Percentiles rank a stretch among this genome's conserved stretches.
phyloP scores from a whole-genome alignment of 2,113 vertebrate species.

The Stegastes partitus region DNA sequence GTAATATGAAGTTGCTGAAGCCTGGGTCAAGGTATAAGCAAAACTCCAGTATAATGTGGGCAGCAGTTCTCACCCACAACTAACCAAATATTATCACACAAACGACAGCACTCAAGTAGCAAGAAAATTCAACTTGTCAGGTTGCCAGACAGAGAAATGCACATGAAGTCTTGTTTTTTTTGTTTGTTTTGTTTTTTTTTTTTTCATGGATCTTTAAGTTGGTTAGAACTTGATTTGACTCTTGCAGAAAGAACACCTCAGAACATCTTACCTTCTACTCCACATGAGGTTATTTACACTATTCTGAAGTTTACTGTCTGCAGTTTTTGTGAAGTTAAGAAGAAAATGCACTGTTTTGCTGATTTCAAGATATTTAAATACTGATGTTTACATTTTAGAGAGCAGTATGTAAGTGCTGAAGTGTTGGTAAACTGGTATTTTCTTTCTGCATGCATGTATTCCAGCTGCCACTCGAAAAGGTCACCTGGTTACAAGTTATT shows the following conservation, averaged over 20 bases:
- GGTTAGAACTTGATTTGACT: not conserved
- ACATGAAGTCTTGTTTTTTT: too few relatives aligned
- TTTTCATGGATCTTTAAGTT: not conserved
- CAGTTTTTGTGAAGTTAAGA: constrained; percentile 54
- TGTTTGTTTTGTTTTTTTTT: too few relatives aligned
- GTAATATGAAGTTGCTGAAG: not conserved
- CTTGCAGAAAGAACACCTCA: constrained; percentile 11
- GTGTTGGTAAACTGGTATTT: too few relatives aligned
- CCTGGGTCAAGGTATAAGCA: constrained; percentile 13
- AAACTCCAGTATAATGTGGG: not conserved
- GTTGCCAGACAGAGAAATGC: not conserved
- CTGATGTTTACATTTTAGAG: constrained; percentile 15
- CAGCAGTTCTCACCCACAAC: not conserved
- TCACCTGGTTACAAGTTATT: constrained; percentile 12
- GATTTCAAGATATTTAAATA: constrained; percentile 6
- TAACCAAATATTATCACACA: not conserved
- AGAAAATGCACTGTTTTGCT: constrained; percentile 1
- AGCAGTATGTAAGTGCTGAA: not conserved
- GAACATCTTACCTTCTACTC: constrained; percentile 39
- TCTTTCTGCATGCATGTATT: constrained; percentile 16
- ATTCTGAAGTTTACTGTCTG: constrained; percentile 55
- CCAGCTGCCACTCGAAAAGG: constrained; percentile 20
- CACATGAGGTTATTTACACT: constrained; percentile 58
- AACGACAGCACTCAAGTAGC: too few relatives aligned
- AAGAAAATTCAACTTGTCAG: not conserved